Evolutionary conservation across 1,140 invertebrate species (phyloP), one percentile per base, ranked within the genome.

Genomic region (Drosophila guanche): DNA sequence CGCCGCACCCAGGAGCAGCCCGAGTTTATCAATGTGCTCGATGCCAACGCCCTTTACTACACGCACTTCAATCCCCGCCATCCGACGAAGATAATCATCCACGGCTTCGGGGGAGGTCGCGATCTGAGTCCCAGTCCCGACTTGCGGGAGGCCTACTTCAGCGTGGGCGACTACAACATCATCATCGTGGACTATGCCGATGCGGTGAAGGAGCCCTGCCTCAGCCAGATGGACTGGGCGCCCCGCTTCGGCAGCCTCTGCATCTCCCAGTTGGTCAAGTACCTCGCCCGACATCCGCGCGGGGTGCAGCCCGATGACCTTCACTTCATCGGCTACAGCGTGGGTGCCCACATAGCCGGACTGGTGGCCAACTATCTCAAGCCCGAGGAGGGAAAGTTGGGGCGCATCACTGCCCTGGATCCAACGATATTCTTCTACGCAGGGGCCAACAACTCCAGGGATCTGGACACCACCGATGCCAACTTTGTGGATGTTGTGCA

Each of bases 401-500:
- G 96, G 47, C 93, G 96, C 73, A 97, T 97, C 23, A 97, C 96
- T 47, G 96, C 96, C 93, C 92, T 97, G 53, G 96, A 97, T 92
- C 96, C 96, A 37, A 97, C 95, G 2, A 97, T 96, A 88, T 94
- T 95, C 48, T 96, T 96, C 90, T 97, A 96, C 90, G 95, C 95
- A 93, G 95, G 95, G 12, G 94, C 94, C 56, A 96, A 96, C 78
- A 93, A 95, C 6, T 96, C 96, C 12, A 93, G 95, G 42, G 96
- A 98, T 76, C 92, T 98, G 72, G 97, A 98, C 91, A 93, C 94
- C 43, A 94, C 94, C 1, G 97, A 98, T 91, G 97, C 96, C 0
- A 92, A 95, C 70, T 97, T 98, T 90, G 96, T 98, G 20, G 97
- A 98, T 91, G 94, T 97, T 22, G 93, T 98, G 48, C 97, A 98